Evolutionary conservation across 2,113 vertebrate species (phyloP), one percentile per base, ranked within the genome.

Genomic region (Holacanthus passer): DNA sequence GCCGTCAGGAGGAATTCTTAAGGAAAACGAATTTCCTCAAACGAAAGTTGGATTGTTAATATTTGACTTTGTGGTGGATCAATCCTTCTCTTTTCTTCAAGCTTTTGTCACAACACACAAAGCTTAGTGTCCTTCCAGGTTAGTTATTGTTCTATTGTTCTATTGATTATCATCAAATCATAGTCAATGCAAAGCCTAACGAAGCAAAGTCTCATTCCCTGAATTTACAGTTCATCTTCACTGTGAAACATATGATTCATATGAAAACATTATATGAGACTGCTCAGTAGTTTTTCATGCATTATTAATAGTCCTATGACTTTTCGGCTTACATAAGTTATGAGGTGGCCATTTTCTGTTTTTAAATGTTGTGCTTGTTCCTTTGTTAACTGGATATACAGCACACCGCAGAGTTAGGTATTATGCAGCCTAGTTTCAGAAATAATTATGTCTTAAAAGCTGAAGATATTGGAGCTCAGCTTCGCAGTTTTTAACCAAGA

Each of bases 1-100:
- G 58, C 56, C 35, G 47, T 62, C 29, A 19, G 58, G 68, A 56
- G 67, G 79, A 73, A 74, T 64, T 69, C 59, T 81, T 45, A 55
- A 48, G 55, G 59, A 35, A 86, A 70, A 60, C 43, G 3, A 56
- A 35, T 64, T 67, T 27, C 13, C 5, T 52, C 16, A 53, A 69
- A 9, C 29, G 35, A 80, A 22, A 14, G 48, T 64, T 35, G 1
- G 16, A 59, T 67, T 39, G 22, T 72, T 79, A 75, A 69, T 16
- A 13, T 68, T 56, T 35, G 32, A 52, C 9, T 68, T 70, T 59
- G 32, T 45, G 47, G 22, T 24, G 39, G 16, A 55, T 63, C 64
- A 66, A 14, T 32, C 17, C 70, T 37, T 11, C n/a, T 50, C 68
- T 10, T 32, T 35, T 19, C 56, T 35, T 24, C 14, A 11, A 17